phyloP scores from a whole-genome alignment of 2,888 invertebrate species.

The Lasioglossum marginatum region DNA sequence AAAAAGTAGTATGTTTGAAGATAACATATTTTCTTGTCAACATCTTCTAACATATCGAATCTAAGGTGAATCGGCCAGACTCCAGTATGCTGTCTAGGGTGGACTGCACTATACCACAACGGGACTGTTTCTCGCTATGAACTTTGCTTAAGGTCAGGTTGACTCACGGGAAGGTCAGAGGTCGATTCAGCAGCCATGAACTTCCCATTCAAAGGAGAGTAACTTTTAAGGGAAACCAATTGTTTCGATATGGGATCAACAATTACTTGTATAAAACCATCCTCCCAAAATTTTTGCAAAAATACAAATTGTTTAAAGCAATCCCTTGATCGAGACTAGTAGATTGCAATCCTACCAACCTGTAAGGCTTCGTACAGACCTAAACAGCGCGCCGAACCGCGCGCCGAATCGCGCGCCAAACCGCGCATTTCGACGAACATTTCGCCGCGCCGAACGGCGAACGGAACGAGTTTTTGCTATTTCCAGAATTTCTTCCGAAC shows the following conservation, averaged over 20 bases:
- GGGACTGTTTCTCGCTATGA: neutral
- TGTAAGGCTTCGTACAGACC: too few relatives aligned
- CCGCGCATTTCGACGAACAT: too few relatives aligned
- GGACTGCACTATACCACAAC: neutral
- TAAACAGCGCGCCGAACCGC: too few relatives aligned
- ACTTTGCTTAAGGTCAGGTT: conserved; percentile 17
- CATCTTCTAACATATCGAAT: neutral
- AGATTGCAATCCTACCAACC: too few relatives aligned
- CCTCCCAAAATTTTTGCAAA: too few relatives aligned
- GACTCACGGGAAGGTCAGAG: conserved; percentile 16
- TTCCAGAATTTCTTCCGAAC: too few relatives aligned
- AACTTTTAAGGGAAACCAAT: neutral
- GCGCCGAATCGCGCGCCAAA: too few relatives aligned
- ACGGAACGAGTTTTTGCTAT: too few relatives aligned
- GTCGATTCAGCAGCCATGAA: conserved; percentile 5
- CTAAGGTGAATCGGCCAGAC: neutral
- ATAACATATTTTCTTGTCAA: neutral
- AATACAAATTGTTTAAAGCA: too few relatives aligned
- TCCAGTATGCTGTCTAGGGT: neutral
- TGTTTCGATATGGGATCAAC: neutral
- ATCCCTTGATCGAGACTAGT: too few relatives aligned
- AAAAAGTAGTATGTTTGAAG: neutral
- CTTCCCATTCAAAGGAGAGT: neutral
- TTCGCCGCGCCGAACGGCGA: too few relatives aligned
- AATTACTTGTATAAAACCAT: neutral